These are phyloP conservation scores for Mesorhabditis sp. DNA, from an alignment of 2,888 invertebrate genomes.

Conservation along the genomic window DNA sequence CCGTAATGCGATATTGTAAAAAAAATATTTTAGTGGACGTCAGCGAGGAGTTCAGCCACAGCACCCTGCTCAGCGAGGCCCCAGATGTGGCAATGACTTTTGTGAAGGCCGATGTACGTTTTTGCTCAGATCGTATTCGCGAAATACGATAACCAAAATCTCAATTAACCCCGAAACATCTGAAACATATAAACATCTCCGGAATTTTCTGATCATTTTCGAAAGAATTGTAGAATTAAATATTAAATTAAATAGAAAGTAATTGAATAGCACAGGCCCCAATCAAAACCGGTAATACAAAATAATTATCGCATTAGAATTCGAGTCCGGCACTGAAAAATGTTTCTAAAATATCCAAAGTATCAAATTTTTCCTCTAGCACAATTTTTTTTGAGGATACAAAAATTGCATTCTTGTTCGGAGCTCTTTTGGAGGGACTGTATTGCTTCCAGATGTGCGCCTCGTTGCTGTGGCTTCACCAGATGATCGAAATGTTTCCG, in stretches of 20 bases:
- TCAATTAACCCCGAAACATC: too few relatives aligned
- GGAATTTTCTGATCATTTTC: too few relatives aligned
- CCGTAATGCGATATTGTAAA: too few relatives aligned
- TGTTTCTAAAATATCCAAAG: too few relatives aligned
- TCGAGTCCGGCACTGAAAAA: not conserved
- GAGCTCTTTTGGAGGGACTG: not conserved
- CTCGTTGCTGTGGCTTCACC: slow-evolving; percentile 15
- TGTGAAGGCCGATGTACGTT: not conserved
- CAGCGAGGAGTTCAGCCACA: not conserved
- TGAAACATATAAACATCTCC: too few relatives aligned
- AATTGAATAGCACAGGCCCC: too few relatives aligned
- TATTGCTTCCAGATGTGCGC: slow-evolving; percentile 6
- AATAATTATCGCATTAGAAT: not conserved
- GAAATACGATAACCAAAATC: not conserved
- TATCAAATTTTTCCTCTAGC: too few relatives aligned
- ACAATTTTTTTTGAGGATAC: too few relatives aligned
- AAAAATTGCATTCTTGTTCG: too few relatives aligned
- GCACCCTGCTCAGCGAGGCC: not conserved
- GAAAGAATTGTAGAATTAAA: too few relatives aligned
- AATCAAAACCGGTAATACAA: too few relatives aligned
- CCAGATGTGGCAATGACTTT: not conserved
- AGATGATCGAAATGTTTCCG: slow-evolving; percentile 13
- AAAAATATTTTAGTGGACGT: not conserved
- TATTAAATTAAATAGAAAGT: too few relatives aligned
- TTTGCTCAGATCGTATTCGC: not conserved